Percentiles rank a stretch among this genome's conserved stretches.
Evolutionary conservation across 2,113 vertebrate species (phyloP).

Genomic region (Philantomba maxwellii): DNA sequence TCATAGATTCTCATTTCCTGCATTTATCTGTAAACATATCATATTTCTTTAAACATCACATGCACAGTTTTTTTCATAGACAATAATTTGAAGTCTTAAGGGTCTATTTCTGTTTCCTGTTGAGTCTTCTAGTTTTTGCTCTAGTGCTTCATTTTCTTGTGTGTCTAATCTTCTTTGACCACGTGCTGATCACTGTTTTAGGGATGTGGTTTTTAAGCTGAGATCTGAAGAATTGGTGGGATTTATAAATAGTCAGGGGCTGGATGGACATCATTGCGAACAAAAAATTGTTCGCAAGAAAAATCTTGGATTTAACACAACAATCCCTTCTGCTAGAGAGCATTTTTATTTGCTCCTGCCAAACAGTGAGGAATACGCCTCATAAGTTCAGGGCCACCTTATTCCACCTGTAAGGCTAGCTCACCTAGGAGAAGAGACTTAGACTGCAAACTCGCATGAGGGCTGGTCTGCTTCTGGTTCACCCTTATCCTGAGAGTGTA

Average conservation of each 20-base stretch:
- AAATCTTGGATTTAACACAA: background rate
- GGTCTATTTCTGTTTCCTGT: background rate
- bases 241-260: background rate
- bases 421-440: background rate
- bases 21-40: background rate
- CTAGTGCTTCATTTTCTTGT: background rate
- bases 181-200: background rate
- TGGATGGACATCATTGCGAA: background rate
- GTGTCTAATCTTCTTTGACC: background rate
- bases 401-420: background rate
- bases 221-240: background rate
- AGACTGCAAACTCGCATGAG: background rate
- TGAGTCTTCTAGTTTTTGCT: background rate
- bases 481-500: background rate
- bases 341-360: background rate
- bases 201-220: background rate
- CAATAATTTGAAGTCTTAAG: background rate
- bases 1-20: background rate
- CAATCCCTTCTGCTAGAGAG: background rate
- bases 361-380: background rate
- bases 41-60: background rate
- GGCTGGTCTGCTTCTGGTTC: background rate
- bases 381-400: background rate
- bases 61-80: background rate
- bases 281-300: background rate